phyloP scores from a whole-genome alignment of 2,113 vertebrate genomes.

The Misgurnus anguillicaudatus region DNA sequence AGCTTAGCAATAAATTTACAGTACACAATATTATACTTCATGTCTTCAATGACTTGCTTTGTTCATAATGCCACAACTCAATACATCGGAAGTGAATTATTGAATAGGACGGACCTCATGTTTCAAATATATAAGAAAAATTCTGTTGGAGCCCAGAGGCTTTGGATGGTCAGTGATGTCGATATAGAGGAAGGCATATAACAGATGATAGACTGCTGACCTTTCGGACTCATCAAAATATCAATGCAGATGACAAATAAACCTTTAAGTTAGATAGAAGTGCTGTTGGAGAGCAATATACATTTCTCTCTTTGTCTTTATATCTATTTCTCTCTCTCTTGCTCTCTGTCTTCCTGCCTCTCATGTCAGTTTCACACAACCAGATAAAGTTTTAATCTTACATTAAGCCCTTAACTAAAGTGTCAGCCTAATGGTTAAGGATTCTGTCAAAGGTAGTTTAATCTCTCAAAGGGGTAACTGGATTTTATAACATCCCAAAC shows the following conservation, averaged over 20 bases:
- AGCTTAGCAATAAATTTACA: neutral
- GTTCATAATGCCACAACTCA: slow-evolving; percentile 31
- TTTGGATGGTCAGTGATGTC: slow-evolving; percentile 57
- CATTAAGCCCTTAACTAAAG: neutral
- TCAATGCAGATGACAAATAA: slow-evolving; percentile 72
- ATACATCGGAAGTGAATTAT: slow-evolving; percentile 46
- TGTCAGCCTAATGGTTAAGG: neutral
- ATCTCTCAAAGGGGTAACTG: neutral
- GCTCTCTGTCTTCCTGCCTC: slow-evolving; percentile 4
- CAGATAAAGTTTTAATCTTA: neutral
- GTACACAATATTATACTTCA: neutral
- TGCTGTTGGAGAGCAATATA: slow-evolving; percentile 63
- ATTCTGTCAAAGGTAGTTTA: neutral
- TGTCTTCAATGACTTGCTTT: neutral
- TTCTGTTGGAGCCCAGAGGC: slow-evolving; percentile 34
- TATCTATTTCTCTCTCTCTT: slow-evolving; percentile 26
- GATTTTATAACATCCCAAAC: neutral
- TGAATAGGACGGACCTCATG: slow-evolving; percentile 39
- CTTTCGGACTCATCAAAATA: slow-evolving; percentile 67
- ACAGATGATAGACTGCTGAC: slow-evolving; percentile 72
- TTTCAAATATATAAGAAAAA: slow-evolving; percentile 46
- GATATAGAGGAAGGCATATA: slow-evolving; percentile 65
- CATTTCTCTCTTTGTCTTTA: slow-evolving; percentile 33
- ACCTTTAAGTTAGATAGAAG: slow-evolving; percentile 60
- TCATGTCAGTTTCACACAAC: neutral